These are phyloP conservation scores for Allophyes oxyacanthae DNA, from an alignment of 2,888 invertebrate species.

Conservation along the genomic window DNA sequence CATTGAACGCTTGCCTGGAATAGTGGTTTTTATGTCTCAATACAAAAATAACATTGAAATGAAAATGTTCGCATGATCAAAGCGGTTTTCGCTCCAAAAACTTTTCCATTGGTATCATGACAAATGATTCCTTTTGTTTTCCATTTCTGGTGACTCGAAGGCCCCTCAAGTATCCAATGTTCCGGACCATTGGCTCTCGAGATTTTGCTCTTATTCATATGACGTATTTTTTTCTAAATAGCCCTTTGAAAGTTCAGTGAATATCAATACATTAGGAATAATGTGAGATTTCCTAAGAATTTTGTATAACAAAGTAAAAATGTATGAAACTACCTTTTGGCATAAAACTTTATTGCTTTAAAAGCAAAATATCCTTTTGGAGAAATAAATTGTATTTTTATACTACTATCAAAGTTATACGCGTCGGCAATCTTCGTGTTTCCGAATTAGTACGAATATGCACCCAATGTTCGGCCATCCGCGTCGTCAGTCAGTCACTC, in stretches of 20 bases:
- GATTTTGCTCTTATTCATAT: constrained; percentile 53
- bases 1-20: too few species aligned
- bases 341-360: constrained; percentile 1
- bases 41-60: constrained; percentile 26
- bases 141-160: constrained; percentile 56
- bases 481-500: too few species aligned
- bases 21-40: constrained; percentile 1
- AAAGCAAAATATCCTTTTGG: too few species aligned
- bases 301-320: constrained; percentile 7
- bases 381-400: too few species aligned
- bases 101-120: constrained; percentile 54
- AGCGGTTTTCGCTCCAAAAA: constrained; percentile 38
- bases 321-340: constrained; percentile 4
- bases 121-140: constrained; percentile 67
- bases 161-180: constrained; percentile 57
- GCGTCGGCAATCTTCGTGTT: too few species aligned
- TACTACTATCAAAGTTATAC: too few species aligned
- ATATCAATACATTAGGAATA: constrained; percentile 51
- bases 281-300: constrained; percentile 26
- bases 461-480: too few species aligned
- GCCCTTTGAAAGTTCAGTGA: constrained; percentile 43
- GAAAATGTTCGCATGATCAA: constrained; percentile 40
- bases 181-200: constrained; percentile 61
- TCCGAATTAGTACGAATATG: too few species aligned
- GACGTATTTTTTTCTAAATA: constrained; percentile 51